Base-by-base conservation (phyloP, 1,140 invertebrate genomes). In the Meloidogyne floridensis region DNA sequence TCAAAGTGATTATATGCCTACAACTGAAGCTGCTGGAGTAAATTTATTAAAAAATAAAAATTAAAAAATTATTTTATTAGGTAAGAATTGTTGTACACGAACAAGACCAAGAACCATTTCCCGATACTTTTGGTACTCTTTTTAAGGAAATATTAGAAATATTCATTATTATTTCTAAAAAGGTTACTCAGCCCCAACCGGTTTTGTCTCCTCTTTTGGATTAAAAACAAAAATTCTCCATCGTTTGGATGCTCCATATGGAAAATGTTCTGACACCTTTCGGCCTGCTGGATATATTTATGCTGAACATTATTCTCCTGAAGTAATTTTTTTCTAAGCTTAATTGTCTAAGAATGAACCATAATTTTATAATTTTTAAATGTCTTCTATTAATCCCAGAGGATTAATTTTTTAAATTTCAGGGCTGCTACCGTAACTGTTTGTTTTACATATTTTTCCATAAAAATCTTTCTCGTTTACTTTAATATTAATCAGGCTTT, bases 161-260 rank as follows among this genome's bases (percentile, higher is more conserved):
- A 42, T n/a, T 9, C 9, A 84, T 56, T 82, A 82, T 47, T 47
- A 47, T 47, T 8, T 8, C 47, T 15, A 82, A 86, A 71, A 47
- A 78, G 87, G 88, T 43, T 89, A 90, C 71, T 80, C 75, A 20
- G 88, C 88, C 7, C 88, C 88, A 0, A 88, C 86, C 70, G 89
- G 89, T n/a, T 90, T 90, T 80, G 83, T 89, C 32, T 90, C 89
- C 6, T 87, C 85, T 42, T 89, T 89, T 77, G 88, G 88, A n/a
- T 76, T 89, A 15, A 89, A 89, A 86, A 88, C 88, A 4, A 90
- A 89, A 90, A 83, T 90, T 9, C 72, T 89, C 1, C 80, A 88
- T 79, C 87, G 88, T 5, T 75, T 89, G 20, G 84, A 88, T 72
- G 82, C 80, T 13, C 88, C 88, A 15, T 89, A 86, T 71, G 88